A percentile compares a stretch with the other conserved stretches of the same genome.
Evolutionary conservation across 1,140 invertebrate genomes (phyloP).

Genomic region (Bombus cullumanus): DNA sequence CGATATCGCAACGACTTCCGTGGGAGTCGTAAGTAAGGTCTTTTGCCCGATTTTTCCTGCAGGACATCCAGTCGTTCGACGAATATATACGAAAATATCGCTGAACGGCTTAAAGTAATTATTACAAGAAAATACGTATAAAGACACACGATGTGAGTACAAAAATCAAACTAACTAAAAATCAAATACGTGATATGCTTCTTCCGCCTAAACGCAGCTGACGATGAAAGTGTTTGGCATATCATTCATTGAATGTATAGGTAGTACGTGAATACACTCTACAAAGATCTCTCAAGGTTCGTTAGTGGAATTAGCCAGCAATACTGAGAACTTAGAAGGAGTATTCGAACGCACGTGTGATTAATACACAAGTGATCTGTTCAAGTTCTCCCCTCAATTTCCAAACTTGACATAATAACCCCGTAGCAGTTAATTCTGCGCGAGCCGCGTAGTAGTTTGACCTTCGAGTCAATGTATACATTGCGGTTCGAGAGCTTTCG

Average conservation of each 20-base stretch:
- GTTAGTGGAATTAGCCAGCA: background rate
- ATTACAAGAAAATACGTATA: background rate
- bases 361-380: background rate
- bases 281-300: background rate
- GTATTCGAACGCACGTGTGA: background rate
- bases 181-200: background rate
- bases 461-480: no score
- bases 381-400: background rate
- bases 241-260: no score
- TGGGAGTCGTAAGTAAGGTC: no score
- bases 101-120: background rate
- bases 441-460: no score
- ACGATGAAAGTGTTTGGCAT: background rate
- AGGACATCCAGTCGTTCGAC: background rate
- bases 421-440: no score
- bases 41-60: no score
- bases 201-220: background rate
- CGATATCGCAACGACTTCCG: slow-evolving; percentile 11
- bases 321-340: background rate
- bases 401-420: background rate
- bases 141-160: background rate
- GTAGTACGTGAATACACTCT: background rate
- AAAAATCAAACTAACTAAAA: background rate
- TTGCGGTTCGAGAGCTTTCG: no score
- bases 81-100: background rate